Evolutionary conservation across 2,797 vertebrate genomes (phyloP), one percentile per base, ranked within the genome.

Genomic region (Xenopus petersii): DNA sequence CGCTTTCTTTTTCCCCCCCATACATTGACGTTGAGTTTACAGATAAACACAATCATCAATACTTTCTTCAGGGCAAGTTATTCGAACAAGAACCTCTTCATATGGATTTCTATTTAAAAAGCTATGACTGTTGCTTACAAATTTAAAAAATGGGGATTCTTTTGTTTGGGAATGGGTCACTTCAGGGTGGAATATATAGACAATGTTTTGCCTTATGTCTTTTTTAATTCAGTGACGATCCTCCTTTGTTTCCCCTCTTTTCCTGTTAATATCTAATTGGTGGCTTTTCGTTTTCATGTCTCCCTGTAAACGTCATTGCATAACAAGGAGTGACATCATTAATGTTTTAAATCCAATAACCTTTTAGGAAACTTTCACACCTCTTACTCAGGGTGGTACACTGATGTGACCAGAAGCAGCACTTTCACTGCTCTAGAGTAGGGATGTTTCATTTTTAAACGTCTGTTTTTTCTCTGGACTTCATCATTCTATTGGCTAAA

Each of bases 311-410:
- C 0, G 81, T 84, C 81, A 81, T 82, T 81, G 81, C 80, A 82
- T 83, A 74, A 2, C 84, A 82, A 86, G 82, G 90, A 89, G 87
- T 88, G 88, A 87, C 87, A 85, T 88, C 81, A 85, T 84, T 87
- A 82, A 81, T 87, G 49, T 84, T 84, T 86, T 86, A 87, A 86
- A 81, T 87, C 88, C 87, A 89, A 88, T 87, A 88, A 90, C 86
- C 89, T 90, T 89, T 87, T 12, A 87, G 80, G 88, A 90, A 90
- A 81, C 83, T 88, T 93, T 92, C 92, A 92, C 91, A 92, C 92
- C 89, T 93, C 91, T 93, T 93, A 94, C 94, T 94, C 94, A 95
- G 94, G 94, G 90, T 89, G 90, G 90, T 88, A 92, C 91, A 90
- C 91, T 87, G 89, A 90, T 82, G 91, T 92, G 90, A 91, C 89